phyloP scores from a whole-genome alignment of 2,113 vertebrate species.

The Gnathonemus echidnorhynchus region DNA sequence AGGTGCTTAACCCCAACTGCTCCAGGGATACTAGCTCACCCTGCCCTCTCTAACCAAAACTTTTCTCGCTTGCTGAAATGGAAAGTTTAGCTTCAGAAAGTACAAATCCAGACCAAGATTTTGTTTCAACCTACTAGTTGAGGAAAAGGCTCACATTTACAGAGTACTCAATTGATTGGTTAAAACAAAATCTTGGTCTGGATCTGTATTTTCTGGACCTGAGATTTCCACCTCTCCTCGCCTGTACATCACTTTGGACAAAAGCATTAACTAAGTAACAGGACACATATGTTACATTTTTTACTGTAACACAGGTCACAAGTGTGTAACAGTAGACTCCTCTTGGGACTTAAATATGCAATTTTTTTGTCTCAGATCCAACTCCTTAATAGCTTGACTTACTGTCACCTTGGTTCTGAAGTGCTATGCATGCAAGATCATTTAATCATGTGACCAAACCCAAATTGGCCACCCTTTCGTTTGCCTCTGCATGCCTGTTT shows the following conservation, averaged over 20 bases:
- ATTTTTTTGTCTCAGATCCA: background rate
- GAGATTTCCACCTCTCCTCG: background rate
- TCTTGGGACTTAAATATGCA: background rate
- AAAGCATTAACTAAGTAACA: background rate
- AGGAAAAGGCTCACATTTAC: background rate
- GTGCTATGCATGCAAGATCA: background rate
- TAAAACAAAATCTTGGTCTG: background rate
- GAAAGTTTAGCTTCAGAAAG: background rate
- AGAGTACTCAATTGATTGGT: background rate
- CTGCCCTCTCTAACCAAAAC: background rate
- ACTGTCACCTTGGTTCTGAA: background rate
- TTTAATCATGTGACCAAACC: background rate
- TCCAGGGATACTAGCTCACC: background rate
- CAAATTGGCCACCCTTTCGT: background rate
- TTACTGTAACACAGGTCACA: background rate
- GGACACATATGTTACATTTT: background rate
- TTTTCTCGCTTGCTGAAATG: background rate
- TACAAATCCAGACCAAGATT: background rate
- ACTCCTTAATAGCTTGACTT: background rate
- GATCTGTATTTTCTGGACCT: background rate
- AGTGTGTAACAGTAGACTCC: background rate
- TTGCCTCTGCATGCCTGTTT: background rate
- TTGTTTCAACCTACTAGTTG: background rate
- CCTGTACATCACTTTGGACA: background rate
- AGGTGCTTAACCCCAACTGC: background rate